Base-by-base conservation (phyloP, 2,797 vertebrate genomes). In the Perodicticus potto region DNA sequence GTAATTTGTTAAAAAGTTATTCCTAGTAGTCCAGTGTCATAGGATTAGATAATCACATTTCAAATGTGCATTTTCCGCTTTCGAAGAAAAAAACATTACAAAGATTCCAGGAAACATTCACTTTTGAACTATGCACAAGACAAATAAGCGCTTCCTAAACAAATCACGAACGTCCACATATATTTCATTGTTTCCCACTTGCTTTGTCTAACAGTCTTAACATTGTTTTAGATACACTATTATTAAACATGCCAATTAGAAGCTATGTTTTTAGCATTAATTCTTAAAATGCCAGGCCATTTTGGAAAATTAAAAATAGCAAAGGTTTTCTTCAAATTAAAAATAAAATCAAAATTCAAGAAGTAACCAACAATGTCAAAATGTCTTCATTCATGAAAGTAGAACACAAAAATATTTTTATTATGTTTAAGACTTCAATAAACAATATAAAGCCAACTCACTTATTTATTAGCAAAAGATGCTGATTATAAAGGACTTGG, bases 41-140 rank as follows among this genome's bases (percentile, higher is more conserved):
- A 96, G 87, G 92, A 97, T 91, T 96, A 95, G 78, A 83, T 81
- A 96, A 95, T 93, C 86, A 96, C 74, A 96, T 93, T 94, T 94
- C 84, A 93, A 96, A 95, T 81, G 49, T 84, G 97, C 20, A 67
- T 92, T 84, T 96, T 96, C 43, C 45, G 89, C 86, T 96, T 96
- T 12, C 20, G 49, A 34, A 94, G 82, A 84, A 92, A 76, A 85
- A 63, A 77, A 1, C 19, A 70, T 45, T 55, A 85, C 95, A 97
- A 92, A 95, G 0, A 83, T 83, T 96, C 96, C 70, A 94, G 87
- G 65, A 94, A 97, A 96, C 82, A 97, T 69, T 93, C 70, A 95
- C 29, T 63, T 84, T 73, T 93, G 27, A 93, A 61, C 81, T 97
- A 91, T 63, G 27, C 34, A 94, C 91, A 76, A 97, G 86, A 93